Percentiles rank a stretch among this genome's conserved stretches.
phyloP scores from a whole-genome alignment of 2,113 vertebrate species.

The Oncorhynchus mykiss region DNA sequence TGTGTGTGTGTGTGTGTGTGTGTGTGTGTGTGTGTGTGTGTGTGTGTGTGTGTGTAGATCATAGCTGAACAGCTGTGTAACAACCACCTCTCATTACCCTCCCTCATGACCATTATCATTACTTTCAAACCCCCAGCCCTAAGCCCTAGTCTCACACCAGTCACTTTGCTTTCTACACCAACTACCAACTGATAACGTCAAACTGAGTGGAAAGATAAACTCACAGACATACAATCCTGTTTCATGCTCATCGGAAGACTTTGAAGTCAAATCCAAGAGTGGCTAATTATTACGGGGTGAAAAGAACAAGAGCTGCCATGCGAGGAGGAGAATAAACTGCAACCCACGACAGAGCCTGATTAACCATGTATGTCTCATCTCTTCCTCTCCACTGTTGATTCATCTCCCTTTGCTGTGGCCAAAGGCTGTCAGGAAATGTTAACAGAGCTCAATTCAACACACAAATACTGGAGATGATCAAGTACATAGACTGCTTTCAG shows the following conservation, averaged over 20 bases:
- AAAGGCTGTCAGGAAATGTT: too few species aligned
- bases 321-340: slow-evolving; percentile 23
- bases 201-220: background rate
- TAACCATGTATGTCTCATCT: slow-evolving; percentile 7
- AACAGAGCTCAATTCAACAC: slow-evolving; percentile 2
- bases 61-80: background rate
- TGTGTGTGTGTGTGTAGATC: background rate
- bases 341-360: slow-evolving; percentile 16
- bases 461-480: too few species aligned
- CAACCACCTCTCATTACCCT: background rate
- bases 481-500: too few species aligned
- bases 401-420: background rate
- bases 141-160: background rate
- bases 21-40: background rate
- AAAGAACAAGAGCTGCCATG: background rate
- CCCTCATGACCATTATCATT: background rate
- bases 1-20: background rate
- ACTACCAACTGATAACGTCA: background rate
- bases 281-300: slow-evolving; percentile 18
- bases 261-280: slow-evolving; percentile 9
- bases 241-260: slow-evolving; percentile 26
- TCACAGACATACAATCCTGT: background rate
- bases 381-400: background rate
- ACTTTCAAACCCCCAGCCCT: background rate
- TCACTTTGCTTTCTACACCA: background rate